These are phyloP conservation scores for Thunnus albacares DNA, from an alignment of 2,797 vertebrate species.

Conservation along the genomic window DNA sequence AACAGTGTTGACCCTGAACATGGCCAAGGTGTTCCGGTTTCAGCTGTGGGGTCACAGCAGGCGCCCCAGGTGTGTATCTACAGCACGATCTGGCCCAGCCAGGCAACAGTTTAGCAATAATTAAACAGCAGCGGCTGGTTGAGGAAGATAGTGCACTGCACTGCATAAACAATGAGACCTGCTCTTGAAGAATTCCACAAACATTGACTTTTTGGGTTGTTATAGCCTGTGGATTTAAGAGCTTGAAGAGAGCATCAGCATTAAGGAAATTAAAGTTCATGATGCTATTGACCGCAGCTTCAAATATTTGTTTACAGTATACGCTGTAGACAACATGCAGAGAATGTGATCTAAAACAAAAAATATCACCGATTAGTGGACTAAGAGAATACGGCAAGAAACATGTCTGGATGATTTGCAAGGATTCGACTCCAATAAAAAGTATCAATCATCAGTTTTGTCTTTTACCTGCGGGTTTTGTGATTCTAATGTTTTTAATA, in stretches of 20 bases:
- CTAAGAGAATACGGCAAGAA: background rate
- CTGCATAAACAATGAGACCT: background rate
- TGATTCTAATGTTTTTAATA: background rate
- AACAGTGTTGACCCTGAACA: constrained; percentile 45
- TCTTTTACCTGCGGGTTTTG: background rate
- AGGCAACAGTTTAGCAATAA: constrained; percentile 42
- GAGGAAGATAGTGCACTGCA: background rate
- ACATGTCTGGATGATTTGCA: background rate
- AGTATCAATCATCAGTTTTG: background rate
- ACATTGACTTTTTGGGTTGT: background rate
- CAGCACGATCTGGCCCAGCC: constrained; percentile 37
- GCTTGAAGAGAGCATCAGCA: background rate
- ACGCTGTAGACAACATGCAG: too few relatives aligned
- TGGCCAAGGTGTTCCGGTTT: constrained; percentile 41
- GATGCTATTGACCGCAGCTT: background rate
- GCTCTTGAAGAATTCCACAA: background rate
- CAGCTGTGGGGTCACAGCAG: constrained; percentile 41
- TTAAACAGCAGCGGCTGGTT: constrained; percentile 39
- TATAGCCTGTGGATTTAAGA: background rate
- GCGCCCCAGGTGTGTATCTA: constrained; percentile 30
- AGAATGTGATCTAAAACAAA: too few relatives aligned
- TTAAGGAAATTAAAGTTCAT: background rate
- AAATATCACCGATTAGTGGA: too few relatives aligned
- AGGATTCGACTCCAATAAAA: background rate
- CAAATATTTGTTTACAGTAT: background rate